Percentiles rank a stretch among this genome's conserved stretches.
Conservation (phyloP, 2,797 vertebrate genomes). For the Sebastes glaucus region DNA sequence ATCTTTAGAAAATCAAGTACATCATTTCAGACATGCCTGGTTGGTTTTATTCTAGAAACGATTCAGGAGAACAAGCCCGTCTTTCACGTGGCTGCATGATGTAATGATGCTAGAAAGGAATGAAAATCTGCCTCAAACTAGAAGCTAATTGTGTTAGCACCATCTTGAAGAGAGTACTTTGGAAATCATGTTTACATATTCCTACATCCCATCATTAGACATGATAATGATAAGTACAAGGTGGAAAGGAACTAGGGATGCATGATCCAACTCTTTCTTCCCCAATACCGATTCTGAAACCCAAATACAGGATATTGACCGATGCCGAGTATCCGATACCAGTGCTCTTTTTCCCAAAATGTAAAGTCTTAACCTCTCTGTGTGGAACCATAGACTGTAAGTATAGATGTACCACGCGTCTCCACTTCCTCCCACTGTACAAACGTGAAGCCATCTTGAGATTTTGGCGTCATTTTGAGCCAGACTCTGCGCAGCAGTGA, state of each 20-base stretch:
- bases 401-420: background rate
- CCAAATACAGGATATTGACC: background rate
- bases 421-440: background rate
- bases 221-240: background rate
- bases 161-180: background rate
- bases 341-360: background rate
- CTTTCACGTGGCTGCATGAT: background rate
- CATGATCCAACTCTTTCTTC: background rate
- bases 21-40: background rate
- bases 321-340: background rate
- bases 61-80: background rate
- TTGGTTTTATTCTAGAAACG: background rate
- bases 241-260: background rate
- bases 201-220: background rate
- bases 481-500: background rate
- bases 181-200: background rate
- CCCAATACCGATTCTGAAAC: background rate
- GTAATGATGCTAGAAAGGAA: background rate
- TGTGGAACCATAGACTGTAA: background rate
- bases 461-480: background rate
- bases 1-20: background rate
- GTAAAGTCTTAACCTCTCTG: too few species aligned
- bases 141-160: background rate
- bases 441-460: background rate
- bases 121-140: background rate